Base-by-base conservation (phyloP, 2,797 vertebrate species). In the Takifugu ocellatus region DNA sequence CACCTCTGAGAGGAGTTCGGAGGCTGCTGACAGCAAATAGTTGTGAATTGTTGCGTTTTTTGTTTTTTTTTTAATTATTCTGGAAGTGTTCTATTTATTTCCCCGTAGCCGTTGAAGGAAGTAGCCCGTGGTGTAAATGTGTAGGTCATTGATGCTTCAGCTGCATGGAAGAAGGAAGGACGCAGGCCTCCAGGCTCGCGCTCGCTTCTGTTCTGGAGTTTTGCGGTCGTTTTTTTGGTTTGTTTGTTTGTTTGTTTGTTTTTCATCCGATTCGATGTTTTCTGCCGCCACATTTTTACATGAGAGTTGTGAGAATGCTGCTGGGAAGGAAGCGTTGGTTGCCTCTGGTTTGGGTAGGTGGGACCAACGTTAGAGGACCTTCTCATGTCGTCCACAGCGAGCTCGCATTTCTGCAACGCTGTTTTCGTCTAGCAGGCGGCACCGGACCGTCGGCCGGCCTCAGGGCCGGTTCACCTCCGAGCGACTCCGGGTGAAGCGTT, bases 301-400 rank as follows among this genome's bases (percentile, higher is more conserved):
- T 57, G 46, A 1, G 1, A 4, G 36, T 46, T 51, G 48, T 53
- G 52, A 33, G 31, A 54, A n/a, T 10, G 42, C 14, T 39, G 2
- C n/a, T 14, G 54, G 49, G 31, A 33, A 33, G 31, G 31, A 33
- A 33, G 3, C 57, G 49, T 59, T 52, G 26, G 60, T 49, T 53
- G 47, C 53, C 3, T 26, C 49, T 56, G 3, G 0, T 3, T 39
- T 17, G 5, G 65, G 61, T 67, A 82, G 83, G 66, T 83, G 78
- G 81, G 74, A 74, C 25, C 76, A 66, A 58, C 56, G 64, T 64
- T 21, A 74, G 71, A 72, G 85, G 76, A 87, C 82, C 78, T 78
- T 86, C 81, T 50, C 21, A 56, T 72, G 63, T 70, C 24, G 62
- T 44, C 3, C n/a, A 36, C 77, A 77, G 70, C 49, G 79, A 74